Percentiles rank a stretch among this genome's conserved stretches.
Evolutionary conservation across 2,113 vertebrate genomes (phyloP).

Genomic region (Spermophilus dauricus): DNA sequence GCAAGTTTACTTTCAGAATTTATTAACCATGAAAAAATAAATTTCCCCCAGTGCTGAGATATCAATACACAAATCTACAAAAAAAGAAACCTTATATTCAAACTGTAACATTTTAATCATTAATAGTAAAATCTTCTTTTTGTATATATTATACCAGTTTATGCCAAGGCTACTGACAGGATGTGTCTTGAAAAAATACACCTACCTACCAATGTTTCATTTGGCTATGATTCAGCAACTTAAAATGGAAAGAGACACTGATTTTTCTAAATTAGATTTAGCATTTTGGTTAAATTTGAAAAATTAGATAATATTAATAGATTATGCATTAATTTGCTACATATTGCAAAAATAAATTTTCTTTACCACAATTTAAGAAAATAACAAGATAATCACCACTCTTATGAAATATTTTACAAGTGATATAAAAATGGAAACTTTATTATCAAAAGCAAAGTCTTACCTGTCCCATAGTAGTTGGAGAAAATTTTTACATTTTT

Average conservation of each 20-base stretch:
- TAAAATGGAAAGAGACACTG: not conserved
- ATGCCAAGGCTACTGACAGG: not conserved
- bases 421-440: not conserved
- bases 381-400: not conserved
- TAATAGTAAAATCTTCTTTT: not conserved
- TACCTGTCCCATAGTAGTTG: no score
- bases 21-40: not conserved
- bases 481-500: not conserved
- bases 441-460: not conserved
- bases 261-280: constrained; percentile 16
- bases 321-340: not conserved
- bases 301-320: not conserved
- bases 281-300: not conserved
- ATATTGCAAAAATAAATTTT: not conserved
- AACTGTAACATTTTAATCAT: not conserved
- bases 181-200: not conserved
- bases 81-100: not conserved
- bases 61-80: not conserved
- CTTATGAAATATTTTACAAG: not conserved
- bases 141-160: not conserved
- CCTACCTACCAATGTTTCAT: no score
- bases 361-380: not conserved
- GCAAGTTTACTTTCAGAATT: not conserved
- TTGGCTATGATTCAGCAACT: not conserved
- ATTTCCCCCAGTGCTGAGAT: not conserved